phyloP scores from a whole-genome alignment of 2,888 invertebrate species.

The Sepiola atlantica region DNA sequence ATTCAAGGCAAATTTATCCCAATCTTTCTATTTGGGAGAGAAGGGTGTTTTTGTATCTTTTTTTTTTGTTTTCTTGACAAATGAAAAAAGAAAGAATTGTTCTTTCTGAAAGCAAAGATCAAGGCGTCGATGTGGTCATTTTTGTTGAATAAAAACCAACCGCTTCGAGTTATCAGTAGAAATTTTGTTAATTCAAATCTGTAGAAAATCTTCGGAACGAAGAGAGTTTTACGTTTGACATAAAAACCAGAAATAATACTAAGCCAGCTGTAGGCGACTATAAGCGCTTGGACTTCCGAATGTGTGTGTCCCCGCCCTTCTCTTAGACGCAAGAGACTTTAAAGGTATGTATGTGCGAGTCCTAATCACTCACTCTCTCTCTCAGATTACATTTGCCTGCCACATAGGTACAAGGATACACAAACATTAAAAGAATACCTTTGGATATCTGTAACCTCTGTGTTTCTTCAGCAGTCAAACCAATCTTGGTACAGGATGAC shows the following conservation, averaged over 20 bases:
- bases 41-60: not conserved
- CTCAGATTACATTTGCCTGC: not conserved
- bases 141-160: not conserved
- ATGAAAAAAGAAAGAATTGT: not conserved
- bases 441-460: no score
- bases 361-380: not conserved
- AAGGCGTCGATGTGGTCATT: not conserved
- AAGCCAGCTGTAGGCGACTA: not conserved
- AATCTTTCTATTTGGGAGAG: no score
- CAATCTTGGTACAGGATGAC: no score
- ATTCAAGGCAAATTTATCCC: no score
- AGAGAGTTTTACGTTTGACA: not conserved
- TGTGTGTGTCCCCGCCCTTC: not conserved
- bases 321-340: not conserved
- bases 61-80: no score
- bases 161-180: slow-evolving; percentile 7
- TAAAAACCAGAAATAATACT: not conserved
- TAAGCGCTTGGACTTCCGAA: not conserved
- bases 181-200: not conserved
- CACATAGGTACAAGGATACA: not conserved
- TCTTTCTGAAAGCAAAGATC: not conserved
- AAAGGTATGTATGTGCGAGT: not conserved
- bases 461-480: no score
- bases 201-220: not conserved
- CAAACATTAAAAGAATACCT: not conserved